Evolutionary conservation across 2,888 invertebrate genomes (phyloP).

Genomic region (Hypercompe scribonia): DNA sequence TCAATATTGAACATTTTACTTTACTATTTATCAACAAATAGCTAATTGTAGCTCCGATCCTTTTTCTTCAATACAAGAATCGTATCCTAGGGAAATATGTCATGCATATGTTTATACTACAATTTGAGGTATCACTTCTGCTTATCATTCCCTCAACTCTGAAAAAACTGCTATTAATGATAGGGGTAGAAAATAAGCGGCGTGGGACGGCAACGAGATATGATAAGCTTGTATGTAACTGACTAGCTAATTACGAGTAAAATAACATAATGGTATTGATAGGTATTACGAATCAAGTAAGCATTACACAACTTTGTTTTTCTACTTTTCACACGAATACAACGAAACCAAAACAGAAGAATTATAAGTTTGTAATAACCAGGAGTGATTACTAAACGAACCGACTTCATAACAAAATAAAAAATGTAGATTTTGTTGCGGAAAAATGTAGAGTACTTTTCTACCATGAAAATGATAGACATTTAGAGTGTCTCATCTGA

Average conservation of each 20-base stretch:
- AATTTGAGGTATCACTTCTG: background rate
- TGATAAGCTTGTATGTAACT: background rate
- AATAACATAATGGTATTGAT: background rate
- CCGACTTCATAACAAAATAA: background rate
- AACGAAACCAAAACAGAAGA: background rate
- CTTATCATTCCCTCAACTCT: background rate
- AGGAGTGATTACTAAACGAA: background rate
- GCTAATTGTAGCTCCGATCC: background rate
- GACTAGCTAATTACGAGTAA: background rate
- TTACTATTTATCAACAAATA: slow-evolving; percentile 9
- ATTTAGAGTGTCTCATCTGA: background rate
- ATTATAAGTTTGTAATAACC: background rate
- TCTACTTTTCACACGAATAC: background rate
- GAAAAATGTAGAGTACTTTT: background rate
- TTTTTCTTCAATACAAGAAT: background rate
- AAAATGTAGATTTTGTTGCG: background rate
- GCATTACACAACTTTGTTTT: background rate
- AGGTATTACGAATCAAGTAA: background rate
- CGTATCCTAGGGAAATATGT: background rate
- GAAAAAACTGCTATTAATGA: background rate
- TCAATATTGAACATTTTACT: slow-evolving; percentile 16
- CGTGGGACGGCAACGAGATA: background rate
- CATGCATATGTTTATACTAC: background rate
- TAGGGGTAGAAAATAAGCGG: background rate
- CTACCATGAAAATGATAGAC: background rate